phyloP scores from a whole-genome alignment of 2,113 vertebrate genomes.

The Triplophysa rosa region DNA sequence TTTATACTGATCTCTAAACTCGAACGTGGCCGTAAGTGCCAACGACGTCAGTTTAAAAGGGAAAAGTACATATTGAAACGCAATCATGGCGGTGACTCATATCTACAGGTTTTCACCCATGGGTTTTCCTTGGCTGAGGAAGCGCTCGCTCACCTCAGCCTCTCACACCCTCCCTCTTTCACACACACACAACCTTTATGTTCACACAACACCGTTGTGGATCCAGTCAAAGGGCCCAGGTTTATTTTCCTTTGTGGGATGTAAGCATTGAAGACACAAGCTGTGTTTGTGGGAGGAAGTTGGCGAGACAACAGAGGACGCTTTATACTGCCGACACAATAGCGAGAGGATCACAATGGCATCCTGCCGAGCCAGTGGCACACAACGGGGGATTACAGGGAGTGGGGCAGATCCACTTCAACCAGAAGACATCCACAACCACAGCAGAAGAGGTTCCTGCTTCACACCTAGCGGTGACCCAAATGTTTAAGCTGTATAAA shows the following conservation, averaged over 20 bases:
- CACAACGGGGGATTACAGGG: conserved; percentile 70
- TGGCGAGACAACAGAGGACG: conserved; percentile 79
- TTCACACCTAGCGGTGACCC: conserved; percentile 39
- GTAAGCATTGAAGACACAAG: conserved; percentile 68
- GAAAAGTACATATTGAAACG: conserved; percentile 61
- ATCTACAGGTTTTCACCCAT: conserved; percentile 61
- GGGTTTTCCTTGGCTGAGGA: conserved; percentile 59
- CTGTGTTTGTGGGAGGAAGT: conserved; percentile 74
- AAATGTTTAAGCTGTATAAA: conserved; percentile 43
- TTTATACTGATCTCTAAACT: conserved; percentile 43
- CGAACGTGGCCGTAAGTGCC: conserved; percentile 16
- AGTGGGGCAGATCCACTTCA: conserved; percentile 58
- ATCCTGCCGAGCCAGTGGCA: conserved; percentile 70
- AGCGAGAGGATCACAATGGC: conserved; percentile 71
- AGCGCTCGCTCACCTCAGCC: conserved; percentile 42
- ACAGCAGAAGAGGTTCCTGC: conserved; percentile 12
- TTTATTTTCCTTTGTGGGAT: conserved; percentile 69
- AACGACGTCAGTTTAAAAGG: conserved; percentile 25
- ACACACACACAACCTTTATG: conserved; percentile 47
- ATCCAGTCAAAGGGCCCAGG: conserved; percentile 59
- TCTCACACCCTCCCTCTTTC: conserved; percentile 44
- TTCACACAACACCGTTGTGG: conserved; percentile 50
- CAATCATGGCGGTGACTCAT: conserved; percentile 61
- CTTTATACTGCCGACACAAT: conserved; percentile 76
- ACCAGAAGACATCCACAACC: conserved; percentile 39